phyloP scores from a whole-genome alignment of 2,888 invertebrate genomes.

The Fissipunctia ypsillon region DNA sequence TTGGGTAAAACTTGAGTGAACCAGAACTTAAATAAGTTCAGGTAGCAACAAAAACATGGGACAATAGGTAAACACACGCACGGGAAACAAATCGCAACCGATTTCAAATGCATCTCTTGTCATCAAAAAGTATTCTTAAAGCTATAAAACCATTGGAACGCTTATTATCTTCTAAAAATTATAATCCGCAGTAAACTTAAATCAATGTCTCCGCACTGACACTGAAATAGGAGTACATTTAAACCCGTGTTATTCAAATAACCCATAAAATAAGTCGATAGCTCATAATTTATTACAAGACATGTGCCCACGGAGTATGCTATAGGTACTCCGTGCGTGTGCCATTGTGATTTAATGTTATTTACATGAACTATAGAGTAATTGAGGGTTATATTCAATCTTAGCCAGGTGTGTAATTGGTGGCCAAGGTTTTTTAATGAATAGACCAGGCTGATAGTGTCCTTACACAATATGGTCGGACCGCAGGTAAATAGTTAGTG shows the following conservation, averaged over 20 bases:
- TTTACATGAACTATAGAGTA: conserved; percentile 58
- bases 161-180: conserved; percentile 11
- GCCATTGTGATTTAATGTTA: conserved; percentile 56
- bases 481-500: conserved; percentile 36
- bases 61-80: not conserved
- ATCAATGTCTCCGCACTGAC: conserved; percentile 66
- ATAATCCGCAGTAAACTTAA: conserved; percentile 40
- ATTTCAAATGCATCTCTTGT: conserved; percentile 59
- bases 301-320: no score
- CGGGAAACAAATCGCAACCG: conserved; percentile 22
- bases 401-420: conserved; percentile 56
- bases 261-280: conserved; percentile 48
- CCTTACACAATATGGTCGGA: conserved; percentile 53
- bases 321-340: no score
- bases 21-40: conserved; percentile 1
- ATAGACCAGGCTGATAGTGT: conserved; percentile 50
- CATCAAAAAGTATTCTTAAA: conserved; percentile 27
- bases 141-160: conserved; percentile 19
- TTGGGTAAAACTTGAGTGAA: not conserved
- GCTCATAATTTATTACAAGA: conserved; percentile 38
- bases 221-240: conserved; percentile 47
- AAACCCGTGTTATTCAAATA: conserved; percentile 68
- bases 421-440: conserved; percentile 56
- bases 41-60: conserved; percentile 1
- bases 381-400: conserved; percentile 64